Percentiles rank a stretch among this genome's conserved stretches.
Conservation (phyloP, 2,113 vertebrate species). For the Hemiscyllium ocellatum region DNA sequence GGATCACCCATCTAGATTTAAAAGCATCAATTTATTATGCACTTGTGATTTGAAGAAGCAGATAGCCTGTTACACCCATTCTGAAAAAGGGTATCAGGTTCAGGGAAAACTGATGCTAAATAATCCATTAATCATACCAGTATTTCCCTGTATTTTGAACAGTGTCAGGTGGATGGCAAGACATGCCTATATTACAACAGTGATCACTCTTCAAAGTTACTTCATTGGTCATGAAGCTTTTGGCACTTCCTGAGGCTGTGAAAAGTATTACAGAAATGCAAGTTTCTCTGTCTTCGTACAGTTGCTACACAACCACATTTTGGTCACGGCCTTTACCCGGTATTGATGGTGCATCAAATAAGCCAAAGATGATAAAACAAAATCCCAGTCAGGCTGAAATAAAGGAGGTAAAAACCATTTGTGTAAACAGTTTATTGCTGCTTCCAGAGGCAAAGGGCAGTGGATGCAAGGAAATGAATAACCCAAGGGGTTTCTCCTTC, state of each 20-base stretch:
- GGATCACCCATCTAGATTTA: neutral
- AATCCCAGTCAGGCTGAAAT: too few relatives aligned
- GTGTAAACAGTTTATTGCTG: too few relatives aligned
- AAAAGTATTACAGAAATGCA: neutral
- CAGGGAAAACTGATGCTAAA: neutral
- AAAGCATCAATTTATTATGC: neutral
- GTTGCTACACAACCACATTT: neutral
- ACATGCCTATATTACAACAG: neutral
- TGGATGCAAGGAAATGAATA: too few relatives aligned
- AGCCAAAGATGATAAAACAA: too few relatives aligned
- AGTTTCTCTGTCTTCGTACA: neutral
- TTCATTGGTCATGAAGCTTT: neutral
- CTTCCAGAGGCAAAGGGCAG: too few relatives aligned
- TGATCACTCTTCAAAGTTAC: neutral
- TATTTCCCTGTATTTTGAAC: neutral
- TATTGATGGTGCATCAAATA: neutral
- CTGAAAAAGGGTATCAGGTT: neutral
- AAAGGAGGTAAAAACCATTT: too few relatives aligned
- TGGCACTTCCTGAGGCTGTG: neutral
- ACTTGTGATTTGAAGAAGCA: neutral
- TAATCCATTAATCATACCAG: neutral
- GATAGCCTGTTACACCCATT: neutral
- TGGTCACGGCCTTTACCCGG: neutral
- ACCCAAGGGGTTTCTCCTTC: too few relatives aligned
- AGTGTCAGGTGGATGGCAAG: neutral